These are phyloP conservation scores for Meliscaeva auricollis DNA, from an alignment of 2,888 invertebrate genomes.

Conservation along the genomic window DNA sequence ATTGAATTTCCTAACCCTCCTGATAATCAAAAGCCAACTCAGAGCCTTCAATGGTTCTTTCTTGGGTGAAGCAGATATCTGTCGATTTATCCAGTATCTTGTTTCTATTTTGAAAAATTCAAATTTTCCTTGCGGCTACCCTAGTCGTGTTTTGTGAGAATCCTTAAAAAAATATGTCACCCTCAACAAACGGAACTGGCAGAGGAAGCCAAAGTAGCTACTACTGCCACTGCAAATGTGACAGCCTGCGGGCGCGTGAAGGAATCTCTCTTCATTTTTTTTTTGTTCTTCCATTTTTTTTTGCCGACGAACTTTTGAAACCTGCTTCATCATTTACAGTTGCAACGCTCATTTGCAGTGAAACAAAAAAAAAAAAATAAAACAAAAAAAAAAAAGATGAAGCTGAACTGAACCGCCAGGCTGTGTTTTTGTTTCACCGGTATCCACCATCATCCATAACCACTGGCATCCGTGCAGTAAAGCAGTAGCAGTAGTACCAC, in stretches of 20 bases:
- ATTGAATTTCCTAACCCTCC: too few relatives aligned
- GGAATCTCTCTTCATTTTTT: slow-evolving; percentile 36
- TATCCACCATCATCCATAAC: slow-evolving; percentile 57
- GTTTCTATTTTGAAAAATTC: background rate
- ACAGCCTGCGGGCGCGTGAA: slow-evolving; percentile 80
- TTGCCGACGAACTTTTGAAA: slow-evolving; percentile 59
- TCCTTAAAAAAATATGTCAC: slow-evolving; percentile 64
- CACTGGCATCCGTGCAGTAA: slow-evolving; percentile 46
- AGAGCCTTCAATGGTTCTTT: too few relatives aligned
- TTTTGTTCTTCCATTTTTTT: slow-evolving; percentile 27
- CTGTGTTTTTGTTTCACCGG: slow-evolving; percentile 74
- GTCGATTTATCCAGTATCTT: too few relatives aligned
- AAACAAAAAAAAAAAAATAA: slow-evolving; percentile 4
- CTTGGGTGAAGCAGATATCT: too few relatives aligned
- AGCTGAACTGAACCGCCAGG: slow-evolving; percentile 49
- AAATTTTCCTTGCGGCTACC: slow-evolving; percentile 4
- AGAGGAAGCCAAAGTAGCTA: slow-evolving; percentile 74
- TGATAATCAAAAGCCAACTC: too few relatives aligned
- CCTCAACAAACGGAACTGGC: slow-evolving; percentile 66
- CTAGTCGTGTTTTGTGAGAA: background rate
- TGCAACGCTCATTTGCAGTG: slow-evolving; percentile 52
- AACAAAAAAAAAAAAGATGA: background rate
- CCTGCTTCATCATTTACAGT: slow-evolving; percentile 70
- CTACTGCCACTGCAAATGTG: slow-evolving; percentile 78
- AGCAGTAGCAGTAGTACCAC: background rate